Evolutionary conservation across 1,140 invertebrate species (phyloP), one percentile per base, ranked within the genome.

Genomic region (Wasmannia auropunctata): DNA sequence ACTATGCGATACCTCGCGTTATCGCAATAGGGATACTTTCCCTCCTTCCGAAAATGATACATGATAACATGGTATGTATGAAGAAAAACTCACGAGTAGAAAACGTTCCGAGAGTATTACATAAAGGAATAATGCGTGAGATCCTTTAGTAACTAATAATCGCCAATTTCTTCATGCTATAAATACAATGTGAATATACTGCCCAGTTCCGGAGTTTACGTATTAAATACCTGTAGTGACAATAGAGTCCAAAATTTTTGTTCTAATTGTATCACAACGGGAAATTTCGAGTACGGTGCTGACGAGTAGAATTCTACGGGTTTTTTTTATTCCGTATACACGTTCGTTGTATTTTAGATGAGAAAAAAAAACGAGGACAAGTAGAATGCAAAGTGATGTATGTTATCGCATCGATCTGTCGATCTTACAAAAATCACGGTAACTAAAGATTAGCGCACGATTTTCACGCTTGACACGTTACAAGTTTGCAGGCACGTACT

Each of bases 271-370:
- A 43, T 58, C 28, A 56, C 10, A 22, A 46, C 49, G 31, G 40
- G 16, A 83, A 51, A 74, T 83, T n/a, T 56, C 49, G 25, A 72
- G 11, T 43, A 67, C 14, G 1, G 46, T 54, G 62, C 60, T 72
- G 51, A n/a, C 19, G 37, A 74, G n/a, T 83, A 19, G 37, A 83
- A 60, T 72, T 31, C 25, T 49, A 37, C 25, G 49, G n/a, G n/a
- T n/a, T n/a, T n/a, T n/a, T 81, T 85, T 72, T 28, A 58, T 86
- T 28, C 16, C 34, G 11, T 56, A 75, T 40, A 80, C 22, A 70
- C 46, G 76, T 89, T 89, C 88, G 88, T 89, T 89, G 88, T 89
- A 89, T 54, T 70, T 46, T 46, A 19, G 58, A 54, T 46, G 10
- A 56, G 3, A 69, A 86, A 7, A 86, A n/a, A 87, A n/a, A n/a